Evolutionary conservation across 2,888 invertebrate genomes (phyloP), one percentile per base, ranked within the genome.

Genomic region (Chymomyza caudatula): DNA sequence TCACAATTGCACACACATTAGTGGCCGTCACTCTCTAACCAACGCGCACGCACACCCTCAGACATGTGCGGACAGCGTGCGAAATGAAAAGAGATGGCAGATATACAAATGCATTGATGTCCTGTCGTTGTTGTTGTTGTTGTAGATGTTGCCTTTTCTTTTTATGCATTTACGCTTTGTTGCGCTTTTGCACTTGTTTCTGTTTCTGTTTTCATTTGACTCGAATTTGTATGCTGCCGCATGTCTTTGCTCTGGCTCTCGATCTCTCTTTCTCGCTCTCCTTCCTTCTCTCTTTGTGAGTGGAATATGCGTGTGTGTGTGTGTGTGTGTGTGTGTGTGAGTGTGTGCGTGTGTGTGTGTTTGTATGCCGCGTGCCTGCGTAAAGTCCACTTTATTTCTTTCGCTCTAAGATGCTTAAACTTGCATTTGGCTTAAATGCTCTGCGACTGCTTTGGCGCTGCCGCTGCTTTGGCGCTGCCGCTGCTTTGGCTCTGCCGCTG

Each of bases 351-450:
- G 54, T 23, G 8, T 37, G 8, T 55, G 37, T 63, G 43, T 60
- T 51, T n/a, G 15, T 29, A 5, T 37, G 11, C 53, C 25, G 63
- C 54, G 62, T 65, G 57, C 44, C 74, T 74, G 67, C 62, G 76
- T 75, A 76, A 65, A 82, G 76, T 78, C 78, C 86, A 82, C 74
- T 84, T 86, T 80, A 85, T 84, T 77, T 78, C 11, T 74, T 68
- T 71, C 71, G 67, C 77, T 78, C 63, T 68, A 82, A 75, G 71
- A 74, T 67, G 76, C 76, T 84, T 79, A 73, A 76, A 76, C 76
- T 78, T 76, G 78, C 79, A 83, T 85, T 85, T 78, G 73, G 82
- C 82, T 82, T 84, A 84, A 84, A 80, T 78, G 85, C 76, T 80
- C 29, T 37, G 11, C 5, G 73, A 71, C 67, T 67, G 67, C 71